Base-by-base conservation (phyloP, 2,113 vertebrate species). In the Hyla sarda region DNA sequence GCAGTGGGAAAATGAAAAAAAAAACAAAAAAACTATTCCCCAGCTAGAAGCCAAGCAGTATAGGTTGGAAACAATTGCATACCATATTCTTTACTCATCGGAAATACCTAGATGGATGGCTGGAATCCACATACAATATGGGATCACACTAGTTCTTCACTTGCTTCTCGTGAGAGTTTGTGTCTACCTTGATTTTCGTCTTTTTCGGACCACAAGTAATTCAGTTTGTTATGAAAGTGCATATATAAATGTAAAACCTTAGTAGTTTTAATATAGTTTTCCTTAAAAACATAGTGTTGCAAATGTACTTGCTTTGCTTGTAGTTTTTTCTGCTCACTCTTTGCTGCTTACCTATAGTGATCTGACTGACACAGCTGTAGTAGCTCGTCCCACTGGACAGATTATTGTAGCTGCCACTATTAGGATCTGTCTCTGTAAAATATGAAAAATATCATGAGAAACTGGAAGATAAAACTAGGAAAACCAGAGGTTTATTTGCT, bases 311-410 rank as follows among this genome's bases (percentile, higher is more conserved):
- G 16, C 17, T 32, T 17, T 2, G 25, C 58, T 28, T 62, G 10
- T 62, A 32, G 4, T 2, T 2, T n/a, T 25, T 25, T 32, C 19
- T 17, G 65, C 16, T 65, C 0, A 30, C 12, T 2, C 9, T 41
- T 48, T 14, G 9, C 37, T 65, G 12, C 95, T 95, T 90, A 97
- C 95, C 96, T 21, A 96, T 94, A 88, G 95, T 96, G 91, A 97
- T 94, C 88, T 96, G 95, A 92, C 95, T 97, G 92, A 96, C 94
- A 78, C 96, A 96, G 82, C 95, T 96, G 88, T 93, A 93, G 92
- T 94, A 96, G 90, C 94, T 96, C 9, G 94, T 95, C 84, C 94
- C 94, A 8, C 92, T 94, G 75, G 95, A 96, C 54, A 92, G 91
- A 89, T 93, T 96, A 81, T 94, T 96, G 77, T 93, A 93, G 88